Evolutionary conservation across 2,797 vertebrate genomes (phyloP), one percentile per base, ranked within the genome.

Genomic region (Streptopelia turtur): DNA sequence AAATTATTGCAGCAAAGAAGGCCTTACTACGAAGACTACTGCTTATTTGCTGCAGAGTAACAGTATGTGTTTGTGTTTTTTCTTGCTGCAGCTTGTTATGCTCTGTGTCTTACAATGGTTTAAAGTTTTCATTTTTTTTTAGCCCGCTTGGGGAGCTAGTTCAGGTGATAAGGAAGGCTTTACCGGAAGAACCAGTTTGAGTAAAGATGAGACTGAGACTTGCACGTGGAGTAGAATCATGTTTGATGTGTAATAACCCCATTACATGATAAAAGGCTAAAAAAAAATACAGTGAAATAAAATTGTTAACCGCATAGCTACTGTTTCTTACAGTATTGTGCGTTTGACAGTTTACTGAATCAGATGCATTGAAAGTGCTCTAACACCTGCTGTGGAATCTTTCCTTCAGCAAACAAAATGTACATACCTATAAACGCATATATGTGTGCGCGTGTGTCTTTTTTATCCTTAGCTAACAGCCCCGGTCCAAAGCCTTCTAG

Each of bases 321-420:
- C 97, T 97, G 84, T 97, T 81, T 28, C 90, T 94, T 94, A 71
- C 96, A 91, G 92, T 95, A 83, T 89, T 91, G 78, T 97, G 98
- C 96, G 95, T 97, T 98, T 97, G 97, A 97, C 97, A 98, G 94
- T 96, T 96, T 84, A 41, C 74, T 3, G 37, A 96, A 95, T 96
- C 95, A 87, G 94, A 78, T 90, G 85, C 85, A 94, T 91, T 97
- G 66, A 97, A 98, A 98, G 98, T 97, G 98, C 98, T 98, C 98
- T 99, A 98, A 99, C 98, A 97, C 97, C 98, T 98, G 98, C 98
- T 99, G 98, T 98, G 98, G 98, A 98, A 74, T 97, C 93, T 97
- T 97, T 98, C 98, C 98, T 98, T 98, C 98, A 98, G 98, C 98
- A 99, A 98, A 97, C 98, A 97, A 96, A 98, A 98, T 98, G 97